Base-by-base conservation (phyloP, 2,888 invertebrate genomes). In the Sipha maydis region DNA sequence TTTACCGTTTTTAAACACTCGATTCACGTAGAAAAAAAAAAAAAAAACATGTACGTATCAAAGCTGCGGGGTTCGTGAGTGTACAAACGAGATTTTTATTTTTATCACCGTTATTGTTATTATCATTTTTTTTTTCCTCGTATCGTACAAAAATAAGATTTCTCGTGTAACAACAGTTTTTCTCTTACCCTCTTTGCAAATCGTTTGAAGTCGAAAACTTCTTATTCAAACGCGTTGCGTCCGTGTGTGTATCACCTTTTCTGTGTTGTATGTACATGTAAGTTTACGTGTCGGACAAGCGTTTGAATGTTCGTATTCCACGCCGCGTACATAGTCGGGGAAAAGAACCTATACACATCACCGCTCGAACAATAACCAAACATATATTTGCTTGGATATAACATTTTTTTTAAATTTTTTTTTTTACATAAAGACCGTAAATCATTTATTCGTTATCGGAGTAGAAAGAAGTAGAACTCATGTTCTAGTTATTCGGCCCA, bases 131-230 rank as follows among this genome's bases (percentile, higher is more conserved):
- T 41, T 48, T 31, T 71, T 54, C 61, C 61, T 21, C 25, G 48
- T 71, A 11, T 71, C 28, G 21, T 31, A 25, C 67, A 67, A 41
- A 85, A 85, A 85, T 76, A 48, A 76, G 85, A 76, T 85, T 85
- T 41, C 85, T 41, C 48, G 56, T 48, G 48, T 61, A 77, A 85
- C 48, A 21, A 67, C 28, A 77, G 31, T 21, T 67, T 77, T 38
- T 41, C 54, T n/a, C 28, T n/a, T 38, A 21, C 19, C 56, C 83
- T 48, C 28, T 61, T 25, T 19, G 67, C 41, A 21, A 0, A 17
- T 67, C 77, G 85, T 77, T 77, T 41, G 85, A 85, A 77, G 76
- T 85, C 41, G 28, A 77, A 56, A 61, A 77, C 28, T 76, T 41
- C 67, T 48, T 3, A 85, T 48, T 61, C 77, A 85, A 71, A 76